Percentiles rank a stretch among this genome's conserved stretches.
These are phyloP conservation scores for Rhagonycha fulva DNA, from an alignment of 2,888 invertebrate species.

Conservation along the genomic window DNA sequence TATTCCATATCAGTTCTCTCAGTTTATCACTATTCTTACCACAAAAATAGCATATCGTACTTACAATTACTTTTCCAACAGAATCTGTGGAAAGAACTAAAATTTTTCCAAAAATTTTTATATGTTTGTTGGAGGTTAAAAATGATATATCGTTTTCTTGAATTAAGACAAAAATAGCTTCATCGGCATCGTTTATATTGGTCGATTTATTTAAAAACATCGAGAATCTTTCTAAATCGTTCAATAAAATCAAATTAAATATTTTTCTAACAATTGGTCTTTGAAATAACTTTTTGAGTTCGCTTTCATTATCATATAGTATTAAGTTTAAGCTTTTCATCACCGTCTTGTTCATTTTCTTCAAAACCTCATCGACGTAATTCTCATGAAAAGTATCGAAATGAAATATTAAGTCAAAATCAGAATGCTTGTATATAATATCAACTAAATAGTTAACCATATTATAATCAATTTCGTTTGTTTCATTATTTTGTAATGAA, in stretches of 20 bases:
- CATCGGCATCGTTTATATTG: constrained; percentile 10
- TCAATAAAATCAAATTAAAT: constrained; percentile 6
- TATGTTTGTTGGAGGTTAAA: not conserved
- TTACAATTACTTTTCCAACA: not conserved
- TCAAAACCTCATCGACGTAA: not conserved
- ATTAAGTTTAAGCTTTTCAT: constrained; percentile 8
- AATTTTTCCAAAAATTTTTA: constrained; percentile 11
- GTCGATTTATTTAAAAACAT: not conserved
- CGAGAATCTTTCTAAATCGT: not conserved
- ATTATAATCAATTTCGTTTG: not conserved
- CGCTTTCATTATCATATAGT: not conserved
- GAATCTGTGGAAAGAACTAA: not conserved
- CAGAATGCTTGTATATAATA: constrained; percentile 4
- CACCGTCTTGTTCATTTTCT: not conserved
- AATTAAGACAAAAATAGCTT: constrained; percentile 2
- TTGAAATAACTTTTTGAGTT: not conserved
- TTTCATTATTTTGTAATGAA: not conserved
- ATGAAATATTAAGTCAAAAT: constrained; percentile 7
- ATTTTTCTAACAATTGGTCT: constrained; percentile 5
- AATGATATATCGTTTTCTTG: not conserved
- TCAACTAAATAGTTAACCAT: not conserved
- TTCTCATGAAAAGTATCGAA: not conserved
- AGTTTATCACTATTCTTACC: not conserved
- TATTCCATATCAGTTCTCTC: not conserved
- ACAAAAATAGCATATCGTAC: constrained; percentile 9